Percentiles rank a stretch among this genome's conserved stretches.
Conservation (phyloP, 2,888 invertebrate genomes). For the Tetanocera ferruginea region DNA sequence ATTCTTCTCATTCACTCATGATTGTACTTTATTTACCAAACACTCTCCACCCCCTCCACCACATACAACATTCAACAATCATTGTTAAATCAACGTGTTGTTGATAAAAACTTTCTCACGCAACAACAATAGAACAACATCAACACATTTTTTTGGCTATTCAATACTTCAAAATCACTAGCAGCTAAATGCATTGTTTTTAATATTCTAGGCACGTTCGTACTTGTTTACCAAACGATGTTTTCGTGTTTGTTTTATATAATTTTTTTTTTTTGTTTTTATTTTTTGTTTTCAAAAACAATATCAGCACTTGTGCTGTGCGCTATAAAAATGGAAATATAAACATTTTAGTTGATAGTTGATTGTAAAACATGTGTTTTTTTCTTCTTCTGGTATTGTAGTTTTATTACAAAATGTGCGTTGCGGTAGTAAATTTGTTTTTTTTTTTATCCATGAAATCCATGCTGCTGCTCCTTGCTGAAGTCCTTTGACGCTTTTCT, state of each 20-base stretch:
- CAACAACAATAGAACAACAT: background rate
- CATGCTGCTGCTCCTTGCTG: too few species aligned
- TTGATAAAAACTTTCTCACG: background rate
- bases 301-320: too few species aligned
- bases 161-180: background rate
- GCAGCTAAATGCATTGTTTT: background rate
- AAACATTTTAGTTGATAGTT: background rate
- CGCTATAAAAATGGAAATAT: background rate
- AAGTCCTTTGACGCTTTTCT: too few species aligned
- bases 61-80: background rate
- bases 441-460: too few species aligned
- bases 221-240: conserved; percentile 2
- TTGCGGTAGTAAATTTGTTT: too few species aligned
- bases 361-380: background rate
- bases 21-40: background rate
- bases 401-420: too few species aligned
- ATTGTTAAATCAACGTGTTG: background rate
- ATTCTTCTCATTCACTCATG: background rate
- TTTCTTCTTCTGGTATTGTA: too few species aligned
- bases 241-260: conserved; percentile 15
- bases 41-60: background rate
- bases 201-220: background rate
- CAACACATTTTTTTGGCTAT: background rate
- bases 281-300: background rate
- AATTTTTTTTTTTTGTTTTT: background rate